A percentile compares a stretch with the other conserved stretches of the same genome.
Evolutionary conservation across 2,113 vertebrate genomes (phyloP).

Genomic region (Corythoichthys intestinalis): DNA sequence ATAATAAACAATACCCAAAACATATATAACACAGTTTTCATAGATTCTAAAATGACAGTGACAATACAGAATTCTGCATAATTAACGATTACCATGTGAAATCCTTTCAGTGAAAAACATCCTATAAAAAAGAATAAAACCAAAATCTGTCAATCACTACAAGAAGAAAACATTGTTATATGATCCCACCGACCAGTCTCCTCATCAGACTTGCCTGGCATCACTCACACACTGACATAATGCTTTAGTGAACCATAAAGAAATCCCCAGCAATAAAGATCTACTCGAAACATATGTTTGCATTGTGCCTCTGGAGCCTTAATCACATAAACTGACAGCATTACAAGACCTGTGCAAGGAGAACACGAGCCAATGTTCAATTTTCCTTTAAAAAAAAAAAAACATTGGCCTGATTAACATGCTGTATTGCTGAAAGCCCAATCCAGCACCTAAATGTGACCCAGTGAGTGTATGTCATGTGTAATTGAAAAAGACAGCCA

Average conservation of each 20-base stretch:
- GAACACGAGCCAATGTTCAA: not conserved
- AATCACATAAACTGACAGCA: slow-evolving; percentile 8
- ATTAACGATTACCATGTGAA: too few species aligned
- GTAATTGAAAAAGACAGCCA: not conserved
- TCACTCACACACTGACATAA: slow-evolving; percentile 25
- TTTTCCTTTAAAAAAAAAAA: slow-evolving; percentile 10
- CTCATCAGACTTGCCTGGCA: not conserved
- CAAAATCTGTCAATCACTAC: not conserved
- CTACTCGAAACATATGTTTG: slow-evolving; percentile 3
- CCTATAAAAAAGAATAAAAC: not conserved
- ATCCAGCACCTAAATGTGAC: not conserved
- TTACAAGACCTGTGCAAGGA: not conserved
- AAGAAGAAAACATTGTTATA: not conserved
- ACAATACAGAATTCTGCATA: not conserved
- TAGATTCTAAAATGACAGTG: not conserved
- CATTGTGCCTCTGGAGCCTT: slow-evolving; percentile 10
- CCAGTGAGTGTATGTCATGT: not conserved
- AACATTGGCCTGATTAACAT: slow-evolving; percentile 6
- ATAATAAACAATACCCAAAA: too few species aligned
- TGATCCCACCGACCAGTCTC: not conserved
- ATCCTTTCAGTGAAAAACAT: not conserved
- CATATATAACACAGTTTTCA: not conserved
- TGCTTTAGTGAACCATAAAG: slow-evolving; percentile 27
- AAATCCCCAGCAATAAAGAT: slow-evolving; percentile 26
- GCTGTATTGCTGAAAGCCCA: slow-evolving; percentile 2